These are phyloP conservation scores for Babylonia areolata DNA, from an alignment of 1,140 invertebrate species.

Conservation along the genomic window DNA sequence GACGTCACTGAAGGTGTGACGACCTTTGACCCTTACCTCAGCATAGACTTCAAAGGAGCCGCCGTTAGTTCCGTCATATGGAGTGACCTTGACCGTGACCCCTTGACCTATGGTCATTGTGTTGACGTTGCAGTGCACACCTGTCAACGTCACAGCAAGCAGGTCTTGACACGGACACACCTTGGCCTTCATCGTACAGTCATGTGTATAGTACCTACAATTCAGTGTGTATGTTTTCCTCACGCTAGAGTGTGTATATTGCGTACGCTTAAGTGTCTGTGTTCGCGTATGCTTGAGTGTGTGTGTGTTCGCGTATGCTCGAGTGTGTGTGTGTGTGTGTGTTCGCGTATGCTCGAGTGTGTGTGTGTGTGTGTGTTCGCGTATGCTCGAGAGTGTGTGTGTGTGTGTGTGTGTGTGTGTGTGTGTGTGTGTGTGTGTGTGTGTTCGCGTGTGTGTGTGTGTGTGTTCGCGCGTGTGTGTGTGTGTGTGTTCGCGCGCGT, in stretches of 20 bases:
- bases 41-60: constrained; percentile 21
- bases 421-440: no score
- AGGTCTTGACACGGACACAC: no score
- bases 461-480: no score
- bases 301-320: neutral
- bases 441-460: no score
- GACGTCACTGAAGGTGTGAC: no score
- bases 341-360: neutral
- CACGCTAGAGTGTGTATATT: constrained; percentile 8
- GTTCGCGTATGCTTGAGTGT: neutral
- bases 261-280: neutral
- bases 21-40: constrained; percentile 16
- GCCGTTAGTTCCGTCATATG: constrained; percentile 3
- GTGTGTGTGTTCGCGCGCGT: no score
- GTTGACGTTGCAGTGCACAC: constrained; percentile 36
- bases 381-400: neutral
- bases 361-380: neutral
- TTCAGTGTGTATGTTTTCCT: neutral
- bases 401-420: neutral
- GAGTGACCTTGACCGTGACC: constrained; percentile 19
- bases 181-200: no score
- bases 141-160: constrained; percentile 4
- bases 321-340: neutral
- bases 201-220: no score
- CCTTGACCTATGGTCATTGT: constrained; percentile 15